phyloP scores from a whole-genome alignment of 2,888 invertebrate species.

The Abscondita cerata region DNA sequence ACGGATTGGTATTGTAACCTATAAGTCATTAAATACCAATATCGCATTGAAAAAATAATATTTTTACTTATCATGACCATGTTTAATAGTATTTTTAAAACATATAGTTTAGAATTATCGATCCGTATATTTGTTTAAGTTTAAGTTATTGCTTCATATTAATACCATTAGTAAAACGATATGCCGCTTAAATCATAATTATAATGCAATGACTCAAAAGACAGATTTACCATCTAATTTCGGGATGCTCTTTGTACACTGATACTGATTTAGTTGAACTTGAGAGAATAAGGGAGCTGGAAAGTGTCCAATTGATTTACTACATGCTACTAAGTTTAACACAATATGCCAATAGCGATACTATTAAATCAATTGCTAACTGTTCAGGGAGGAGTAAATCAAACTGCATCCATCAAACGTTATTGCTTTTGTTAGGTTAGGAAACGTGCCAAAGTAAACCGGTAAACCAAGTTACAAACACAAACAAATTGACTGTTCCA shows the following conservation, averaged over 20 bases:
- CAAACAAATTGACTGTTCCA: conserved; percentile 17
- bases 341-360: conserved; percentile 19
- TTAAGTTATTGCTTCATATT: no score
- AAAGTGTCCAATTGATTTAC: conserved; percentile 23
- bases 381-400: conserved; percentile 25
- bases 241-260: background rate
- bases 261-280: conserved; percentile 2
- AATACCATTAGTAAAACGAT: no score
- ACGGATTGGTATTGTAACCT: no score
- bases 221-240: background rate
- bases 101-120: no score
- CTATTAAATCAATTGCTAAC: conserved; percentile 32
- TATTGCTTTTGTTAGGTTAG: conserved; percentile 20
- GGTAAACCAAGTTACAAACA: conserved; percentile 9
- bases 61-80: no score
- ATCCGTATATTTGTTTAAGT: no score
- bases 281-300: background rate
- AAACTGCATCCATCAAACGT: conserved; percentile 28
- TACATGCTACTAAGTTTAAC: conserved; percentile 22
- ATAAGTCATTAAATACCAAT: no score
- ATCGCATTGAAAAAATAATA: no score
- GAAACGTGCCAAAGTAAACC: conserved; percentile 25
- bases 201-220: no score
- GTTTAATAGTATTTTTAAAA: no score
- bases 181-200: no score